Percentiles rank a stretch among this genome's conserved stretches.
Conservation (phyloP, 2,888 invertebrate species). For the Sarcophaga caerulescens region DNA sequence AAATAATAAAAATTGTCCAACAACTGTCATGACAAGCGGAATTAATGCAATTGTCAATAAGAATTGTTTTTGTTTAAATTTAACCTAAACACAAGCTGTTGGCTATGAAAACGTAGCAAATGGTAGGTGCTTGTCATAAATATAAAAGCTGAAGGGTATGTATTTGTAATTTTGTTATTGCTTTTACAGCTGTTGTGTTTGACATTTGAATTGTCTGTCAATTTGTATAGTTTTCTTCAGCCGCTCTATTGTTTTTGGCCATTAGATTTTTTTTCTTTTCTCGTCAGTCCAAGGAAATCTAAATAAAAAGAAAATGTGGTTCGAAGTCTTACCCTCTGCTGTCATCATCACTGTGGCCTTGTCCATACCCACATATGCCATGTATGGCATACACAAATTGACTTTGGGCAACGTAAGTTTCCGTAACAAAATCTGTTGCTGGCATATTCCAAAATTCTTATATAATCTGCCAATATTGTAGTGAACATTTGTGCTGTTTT, state of each 20-base stretch:
- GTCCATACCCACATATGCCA: slow-evolving; percentile 84
- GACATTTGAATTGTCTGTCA: not conserved
- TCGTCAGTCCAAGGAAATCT: slow-evolving; percentile 1
- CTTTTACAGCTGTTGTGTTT: slow-evolving; percentile 42
- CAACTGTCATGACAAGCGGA: slow-evolving; percentile 66
- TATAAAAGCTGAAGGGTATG: not conserved
- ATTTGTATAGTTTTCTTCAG: not conserved
- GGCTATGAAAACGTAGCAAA: slow-evolving; percentile 4
- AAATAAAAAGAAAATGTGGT: slow-evolving; percentile 84
- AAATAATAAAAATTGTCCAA: slow-evolving; percentile 49
- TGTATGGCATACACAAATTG: slow-evolving; percentile 85
- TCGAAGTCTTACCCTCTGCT: slow-evolving; percentile 86
- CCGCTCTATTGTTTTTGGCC: not conserved
- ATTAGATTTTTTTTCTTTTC: slow-evolving; percentile 13
- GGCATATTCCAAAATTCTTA: slow-evolving; percentile 73
- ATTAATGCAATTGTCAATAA: slow-evolving; percentile 59
- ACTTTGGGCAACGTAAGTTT: slow-evolving; percentile 85
- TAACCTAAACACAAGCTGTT: slow-evolving; percentile 11
- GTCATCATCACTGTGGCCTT: slow-evolving; percentile 84
- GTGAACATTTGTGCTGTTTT: slow-evolving; percentile 69
- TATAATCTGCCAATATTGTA: slow-evolving; percentile 74
- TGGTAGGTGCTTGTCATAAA: not conserved
- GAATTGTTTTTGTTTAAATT: slow-evolving; percentile 47
- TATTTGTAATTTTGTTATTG: not conserved
- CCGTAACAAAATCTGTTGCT: slow-evolving; percentile 15